Conservation (phyloP, 2,888 invertebrate genomes). For the Spilarctia lutea region DNA sequence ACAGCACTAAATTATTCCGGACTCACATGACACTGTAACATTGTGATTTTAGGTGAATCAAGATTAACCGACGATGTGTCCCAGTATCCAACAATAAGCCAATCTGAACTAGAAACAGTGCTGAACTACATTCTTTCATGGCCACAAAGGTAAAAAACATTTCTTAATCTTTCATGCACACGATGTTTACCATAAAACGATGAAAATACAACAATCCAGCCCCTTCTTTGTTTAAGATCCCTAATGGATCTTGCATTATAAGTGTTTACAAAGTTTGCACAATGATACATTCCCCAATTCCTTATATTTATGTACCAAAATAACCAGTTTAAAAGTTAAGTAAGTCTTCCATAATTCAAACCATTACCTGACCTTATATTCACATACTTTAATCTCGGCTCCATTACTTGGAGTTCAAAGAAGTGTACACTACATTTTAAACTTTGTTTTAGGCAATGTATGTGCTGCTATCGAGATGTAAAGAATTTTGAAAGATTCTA, state of each 20-base stretch:
- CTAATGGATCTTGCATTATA: constrained; percentile 23
- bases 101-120: constrained; percentile 93
- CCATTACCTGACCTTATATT: not conserved
- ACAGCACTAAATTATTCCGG: constrained; percentile 22
- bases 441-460: constrained; percentile 92
- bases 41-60: constrained; percentile 90
- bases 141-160: constrained; percentile 91
- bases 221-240: constrained; percentile 39
- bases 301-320: not conserved
- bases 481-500: constrained; percentile 97
- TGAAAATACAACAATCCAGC: not conserved
- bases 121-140: constrained; percentile 95
- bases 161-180: constrained; percentile 12
- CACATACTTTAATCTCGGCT: not conserved
- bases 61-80: constrained; percentile 92
- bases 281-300: not conserved
- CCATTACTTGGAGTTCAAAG: not conserved
- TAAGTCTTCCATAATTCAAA: not conserved
- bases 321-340: not conserved
- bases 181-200: constrained; percentile 22
- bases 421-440: constrained; percentile 21
- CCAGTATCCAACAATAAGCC: constrained; percentile 91
- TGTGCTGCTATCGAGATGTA: constrained; percentile 97
- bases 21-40: constrained; percentile 24
- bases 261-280: constrained; percentile 17